phyloP scores from a whole-genome alignment of 2,797 vertebrate genomes.

The Myioborus melanocephalus region DNA sequence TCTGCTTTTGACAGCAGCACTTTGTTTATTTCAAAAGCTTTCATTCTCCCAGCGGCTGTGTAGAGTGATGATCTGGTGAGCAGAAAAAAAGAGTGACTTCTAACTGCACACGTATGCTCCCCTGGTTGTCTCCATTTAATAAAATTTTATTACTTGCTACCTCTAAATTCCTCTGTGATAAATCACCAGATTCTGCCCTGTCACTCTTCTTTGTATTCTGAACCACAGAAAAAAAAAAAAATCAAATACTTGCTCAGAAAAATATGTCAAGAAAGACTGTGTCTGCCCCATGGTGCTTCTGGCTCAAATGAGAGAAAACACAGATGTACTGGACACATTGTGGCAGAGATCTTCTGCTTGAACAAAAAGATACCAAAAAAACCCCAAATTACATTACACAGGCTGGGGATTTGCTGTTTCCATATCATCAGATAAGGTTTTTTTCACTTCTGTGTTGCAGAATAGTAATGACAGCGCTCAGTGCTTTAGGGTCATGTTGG shows the following conservation, averaged over 20 bases:
- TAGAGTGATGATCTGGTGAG: constrained; percentile 23
- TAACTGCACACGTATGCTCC: background rate
- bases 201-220: background rate
- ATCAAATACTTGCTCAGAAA: background rate
- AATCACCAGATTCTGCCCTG: background rate
- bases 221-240: background rate
- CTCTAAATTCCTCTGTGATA: background rate
- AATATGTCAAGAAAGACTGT: background rate
- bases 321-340: background rate
- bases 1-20: constrained; percentile 49
- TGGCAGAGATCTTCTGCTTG: background rate
- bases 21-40: constrained; percentile 53
- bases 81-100: background rate
- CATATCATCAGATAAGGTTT: background rate
- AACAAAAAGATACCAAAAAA: background rate
- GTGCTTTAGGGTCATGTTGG: background rate
- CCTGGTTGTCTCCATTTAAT: background rate
- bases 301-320: background rate
- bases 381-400: background rate
- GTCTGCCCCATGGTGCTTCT: constrained; percentile 3
- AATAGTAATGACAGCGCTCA: background rate
- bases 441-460: background rate
- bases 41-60: background rate
- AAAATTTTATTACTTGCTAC: constrained; percentile 3
- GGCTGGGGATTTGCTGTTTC: background rate